Base-by-base conservation (phyloP, 2,888 invertebrate genomes). In the Eulithis prunata region DNA sequence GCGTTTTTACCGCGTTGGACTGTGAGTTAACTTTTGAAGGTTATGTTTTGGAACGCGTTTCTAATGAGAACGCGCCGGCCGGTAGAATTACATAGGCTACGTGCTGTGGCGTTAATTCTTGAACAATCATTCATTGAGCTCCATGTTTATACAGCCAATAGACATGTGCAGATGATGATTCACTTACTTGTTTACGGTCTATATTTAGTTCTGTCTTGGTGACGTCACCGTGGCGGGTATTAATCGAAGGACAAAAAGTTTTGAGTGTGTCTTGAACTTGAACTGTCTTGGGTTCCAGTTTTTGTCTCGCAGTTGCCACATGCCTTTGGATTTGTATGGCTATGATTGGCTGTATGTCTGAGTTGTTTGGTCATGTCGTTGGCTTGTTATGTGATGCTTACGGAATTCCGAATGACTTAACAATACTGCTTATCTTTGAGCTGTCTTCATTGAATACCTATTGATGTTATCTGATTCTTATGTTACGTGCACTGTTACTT, bases 1-100 rank as follows among this genome's bases (percentile, higher is more conserved):
- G 89, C 88, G 88, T 89, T 91, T 90, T 92, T 90, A 86, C 64
- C 66, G 63, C 82, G 64, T 78, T 79, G 83, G 82, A 84, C 87
- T 88, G 87, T 87, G 79, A 82, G 76, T 79, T 79, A 83, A 82
- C 76, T 53, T 72, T 91, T 88, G 75, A 90, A 91, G 92, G 92
- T 91, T 91, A 90, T 86, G 81, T 86, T 87, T 83, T 82, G 82
- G 82, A 83, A 55, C 66, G 58, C 46, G 52, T 54, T 55, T 55
- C 51, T 52, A 67, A 55, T 58, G 38, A 12, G 28, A 45, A 56
- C 45, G 53, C 28, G 46, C 65, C 53, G 61, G 62, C 51, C 62
- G 62, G 66, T 65, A 41, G 57, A 51, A 10, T 13, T 47, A 47
- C 14, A 46, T 47, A 49, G 49, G 11, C 38, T 14, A 54, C 54